These are phyloP conservation scores for Zaprionus nigranus DNA, from an alignment of 1,140 invertebrate genomes.

Conservation along the genomic window DNA sequence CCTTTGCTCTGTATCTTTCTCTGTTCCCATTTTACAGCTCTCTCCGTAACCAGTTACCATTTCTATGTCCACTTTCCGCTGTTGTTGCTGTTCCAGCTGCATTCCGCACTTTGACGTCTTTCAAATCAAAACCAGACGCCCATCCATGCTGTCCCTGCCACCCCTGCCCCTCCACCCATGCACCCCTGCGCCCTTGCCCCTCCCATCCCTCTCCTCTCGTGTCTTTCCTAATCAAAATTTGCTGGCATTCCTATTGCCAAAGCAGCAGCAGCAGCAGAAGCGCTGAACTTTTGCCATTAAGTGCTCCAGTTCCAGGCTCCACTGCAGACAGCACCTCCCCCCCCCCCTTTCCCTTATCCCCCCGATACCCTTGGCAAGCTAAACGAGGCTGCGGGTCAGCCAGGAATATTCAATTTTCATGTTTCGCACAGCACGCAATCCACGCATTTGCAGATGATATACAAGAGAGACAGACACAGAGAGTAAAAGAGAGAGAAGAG, in stretches of 20 bases:
- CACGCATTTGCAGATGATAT: conserved; percentile 15
- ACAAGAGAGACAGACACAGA: not conserved
- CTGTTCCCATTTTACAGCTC: not conserved
- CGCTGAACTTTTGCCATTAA: conserved; percentile 48
- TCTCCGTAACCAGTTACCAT: conserved; percentile 26
- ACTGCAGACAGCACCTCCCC: conserved; percentile 21
- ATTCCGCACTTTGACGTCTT: conserved; percentile 51
- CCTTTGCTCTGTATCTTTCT: not conserved
- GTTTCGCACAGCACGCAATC: conserved; percentile 32
- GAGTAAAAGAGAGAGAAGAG: not conserved
- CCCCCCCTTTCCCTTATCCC: not conserved
- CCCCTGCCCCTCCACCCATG: too few species aligned
- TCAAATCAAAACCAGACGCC: conserved; percentile 53
- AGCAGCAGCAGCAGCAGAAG: conserved; percentile 3
- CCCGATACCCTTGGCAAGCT: not conserved
- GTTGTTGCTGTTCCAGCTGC: conserved; percentile 7
- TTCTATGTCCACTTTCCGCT: conserved; percentile 8
- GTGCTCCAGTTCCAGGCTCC: conserved; percentile 37
- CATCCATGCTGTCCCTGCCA: conserved; percentile 4
- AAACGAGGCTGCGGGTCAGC: conserved; percentile 17
- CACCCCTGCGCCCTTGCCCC: not conserved
- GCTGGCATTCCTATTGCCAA: conserved; percentile 35
- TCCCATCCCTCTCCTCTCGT: not conserved
- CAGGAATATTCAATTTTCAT: conserved; percentile 39
- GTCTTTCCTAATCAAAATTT: conserved; percentile 12